These are phyloP conservation scores for Octodon degus DNA, from an alignment of 2,113 vertebrate genomes.

Conservation along the genomic window DNA sequence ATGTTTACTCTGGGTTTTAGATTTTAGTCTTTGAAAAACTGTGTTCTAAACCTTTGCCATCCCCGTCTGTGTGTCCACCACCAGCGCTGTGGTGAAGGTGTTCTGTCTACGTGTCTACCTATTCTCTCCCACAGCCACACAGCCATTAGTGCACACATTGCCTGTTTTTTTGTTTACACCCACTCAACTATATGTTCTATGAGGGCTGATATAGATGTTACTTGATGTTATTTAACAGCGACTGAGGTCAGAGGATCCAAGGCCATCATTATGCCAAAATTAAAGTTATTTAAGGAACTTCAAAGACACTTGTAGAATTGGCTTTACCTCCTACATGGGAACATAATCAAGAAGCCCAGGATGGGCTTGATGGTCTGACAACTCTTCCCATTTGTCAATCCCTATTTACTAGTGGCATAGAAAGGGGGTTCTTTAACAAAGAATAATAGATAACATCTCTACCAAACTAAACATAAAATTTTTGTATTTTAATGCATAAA, in stretches of 20 bases:
- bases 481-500: constrained; percentile 96
- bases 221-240: too few relatives aligned
- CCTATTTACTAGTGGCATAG: constrained; percentile 96
- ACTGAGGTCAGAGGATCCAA: too few relatives aligned
- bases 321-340: constrained; percentile 91
- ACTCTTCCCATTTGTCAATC: constrained; percentile 91
- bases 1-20: constrained; percentile 91
- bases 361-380: constrained; percentile 91
- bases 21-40: constrained; percentile 88
- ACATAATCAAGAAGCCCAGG: constrained; percentile 91
- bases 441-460: constrained; percentile 99
- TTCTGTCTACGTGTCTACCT: constrained; percentile 83
- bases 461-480: constrained; percentile 99
- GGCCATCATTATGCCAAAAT: too few relatives aligned
- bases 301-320: constrained; percentile 90
- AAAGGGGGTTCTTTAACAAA: constrained; percentile 99
- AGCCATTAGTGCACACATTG: constrained; percentile 84
- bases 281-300: constrained; percentile 24
- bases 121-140: constrained; percentile 76
- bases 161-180: constrained; percentile 81
- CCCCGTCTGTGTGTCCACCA: constrained; percentile 87
- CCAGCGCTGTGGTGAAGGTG: constrained; percentile 84
- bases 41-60: constrained; percentile 75
- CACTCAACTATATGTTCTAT: too few relatives aligned
- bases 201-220: too few relatives aligned